Percentiles rank a stretch among this genome's conserved stretches.
Conservation (phyloP, 2,888 invertebrate genomes). For the Thysanoteuthis rhombus region DNA sequence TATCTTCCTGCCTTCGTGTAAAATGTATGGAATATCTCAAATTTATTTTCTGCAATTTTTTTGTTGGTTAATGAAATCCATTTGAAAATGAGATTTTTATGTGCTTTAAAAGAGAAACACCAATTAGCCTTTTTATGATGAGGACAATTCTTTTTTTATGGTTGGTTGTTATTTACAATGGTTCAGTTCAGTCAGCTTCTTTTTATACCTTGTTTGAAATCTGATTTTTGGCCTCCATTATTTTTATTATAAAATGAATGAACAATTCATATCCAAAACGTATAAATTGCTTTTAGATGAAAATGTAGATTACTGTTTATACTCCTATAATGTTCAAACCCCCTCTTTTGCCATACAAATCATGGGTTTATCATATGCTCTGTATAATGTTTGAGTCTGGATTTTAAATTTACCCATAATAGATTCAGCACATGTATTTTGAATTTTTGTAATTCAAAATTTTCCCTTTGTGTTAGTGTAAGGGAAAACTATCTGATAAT, state of each 20-base stretch:
- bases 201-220: neutral
- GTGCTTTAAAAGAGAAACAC: neutral
- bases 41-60: slow-evolving; percentile 12
- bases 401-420: too few relatives aligned
- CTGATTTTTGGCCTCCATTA: neutral
- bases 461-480: too few relatives aligned
- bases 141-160: neutral
- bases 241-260: neutral
- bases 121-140: slow-evolving; percentile 12
- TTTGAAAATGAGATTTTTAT: neutral
- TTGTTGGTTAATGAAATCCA: neutral
- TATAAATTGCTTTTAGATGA: neutral
- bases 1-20: neutral
- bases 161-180: neutral
- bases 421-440: too few relatives aligned
- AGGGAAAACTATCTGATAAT: too few relatives aligned
- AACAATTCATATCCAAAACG: neutral
- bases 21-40: neutral
- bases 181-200: neutral
- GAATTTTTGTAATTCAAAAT: too few relatives aligned
- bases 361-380: too few relatives aligned
- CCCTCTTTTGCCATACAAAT: too few relatives aligned
- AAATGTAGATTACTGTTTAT: neutral
- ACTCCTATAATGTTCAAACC: too few relatives aligned
- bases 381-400: too few relatives aligned